Evolutionary conservation across 2,888 invertebrate species (phyloP), one percentile per base, ranked within the genome.

Genomic region (Plebejus melissa): DNA sequence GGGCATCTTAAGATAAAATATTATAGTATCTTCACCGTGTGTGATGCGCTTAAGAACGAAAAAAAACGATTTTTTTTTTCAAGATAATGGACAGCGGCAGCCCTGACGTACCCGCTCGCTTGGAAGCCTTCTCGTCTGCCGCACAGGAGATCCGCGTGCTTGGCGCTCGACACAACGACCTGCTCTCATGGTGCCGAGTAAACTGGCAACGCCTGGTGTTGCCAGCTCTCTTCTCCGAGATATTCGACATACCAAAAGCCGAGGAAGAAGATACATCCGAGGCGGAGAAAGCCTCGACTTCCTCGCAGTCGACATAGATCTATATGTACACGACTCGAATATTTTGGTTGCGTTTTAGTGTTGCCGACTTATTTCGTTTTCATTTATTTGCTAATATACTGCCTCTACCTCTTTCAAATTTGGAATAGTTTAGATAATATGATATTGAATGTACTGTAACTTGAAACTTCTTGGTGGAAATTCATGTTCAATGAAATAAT

Each of bases 161-260:
- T 75, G 98, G 98, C 54, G 94, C 94, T 70, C 96, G 97, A 80
- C 98, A 99, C 91, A 95, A 96, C 81, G 96, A 96, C 80, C 96
- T 97, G 83, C 94, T 99, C 83, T 96, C 96, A 87, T 99, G 98
- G 98, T 98, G 98, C 92, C 95, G 98, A 81, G 95, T 96, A 83
- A 96, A 97, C 91, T 98, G 98, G 98, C 95, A 95, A 77, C 96
- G 96, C 83, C 94, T 97, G 77, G 94, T 96, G 79, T 94, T 99
- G 82, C 99, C 99, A 72, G 98, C 98, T 3, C 95, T 99, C 76
- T 99, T 98, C 91, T 97, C 98, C 57, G 99, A 99, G 92, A 98
- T 99, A 83, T 99, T 98, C 92, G 99, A 99, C 95, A 98, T 99
- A 90, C 98, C 98, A 81, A 97, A 89, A 79, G 76, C 77, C 4